A percentile compares a stretch with the other conserved stretches of the same genome.
Conservation (phyloP, 1,140 invertebrate genomes). For the Drosophila tropicalis region DNA sequence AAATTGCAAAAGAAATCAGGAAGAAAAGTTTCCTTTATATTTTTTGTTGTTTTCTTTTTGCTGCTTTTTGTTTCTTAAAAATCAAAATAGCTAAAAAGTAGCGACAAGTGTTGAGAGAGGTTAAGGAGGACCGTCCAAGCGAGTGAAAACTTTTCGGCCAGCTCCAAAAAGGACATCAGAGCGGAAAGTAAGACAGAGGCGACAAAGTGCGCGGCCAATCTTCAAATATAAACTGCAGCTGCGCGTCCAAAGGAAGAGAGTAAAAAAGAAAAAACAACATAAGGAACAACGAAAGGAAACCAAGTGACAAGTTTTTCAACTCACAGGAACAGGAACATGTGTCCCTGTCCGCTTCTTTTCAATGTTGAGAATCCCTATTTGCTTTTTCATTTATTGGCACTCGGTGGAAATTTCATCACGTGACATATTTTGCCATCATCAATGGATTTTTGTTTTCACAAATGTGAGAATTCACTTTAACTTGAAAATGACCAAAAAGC, state of each 20-base stretch:
- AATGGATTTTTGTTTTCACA: conserved; percentile 21
- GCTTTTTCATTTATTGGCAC: conserved; percentile 57
- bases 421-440: conserved; percentile 67
- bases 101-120: conserved; percentile 66
- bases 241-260: conserved; percentile 58
- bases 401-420: conserved; percentile 61
- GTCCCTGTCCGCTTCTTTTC: conserved; percentile 46
- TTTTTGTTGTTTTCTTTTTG: conserved; percentile 20
- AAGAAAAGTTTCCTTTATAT: conserved; percentile 69
- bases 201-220: conserved; percentile 69
- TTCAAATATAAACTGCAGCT: conserved; percentile 81
- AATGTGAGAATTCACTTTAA: conserved; percentile 14
- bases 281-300: conserved; percentile 5
- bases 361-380: conserved; percentile 18
- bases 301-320: conserved; percentile 72
- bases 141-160: conserved; percentile 62
- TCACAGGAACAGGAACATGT: conserved; percentile 65
- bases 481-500: background rate
- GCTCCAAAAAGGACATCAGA: conserved; percentile 33
- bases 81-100: conserved; percentile 81
- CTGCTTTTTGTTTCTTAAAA: conserved; percentile 74
- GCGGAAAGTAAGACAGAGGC: conserved; percentile 53
- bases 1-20: conserved; percentile 81
- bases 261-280: background rate
- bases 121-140: conserved; percentile 28